A percentile compares a stretch with the other conserved stretches of the same genome.
These are phyloP conservation scores for Saccopteryx bilineata DNA, from an alignment of 2,113 vertebrate genomes.

Conservation along the genomic window DNA sequence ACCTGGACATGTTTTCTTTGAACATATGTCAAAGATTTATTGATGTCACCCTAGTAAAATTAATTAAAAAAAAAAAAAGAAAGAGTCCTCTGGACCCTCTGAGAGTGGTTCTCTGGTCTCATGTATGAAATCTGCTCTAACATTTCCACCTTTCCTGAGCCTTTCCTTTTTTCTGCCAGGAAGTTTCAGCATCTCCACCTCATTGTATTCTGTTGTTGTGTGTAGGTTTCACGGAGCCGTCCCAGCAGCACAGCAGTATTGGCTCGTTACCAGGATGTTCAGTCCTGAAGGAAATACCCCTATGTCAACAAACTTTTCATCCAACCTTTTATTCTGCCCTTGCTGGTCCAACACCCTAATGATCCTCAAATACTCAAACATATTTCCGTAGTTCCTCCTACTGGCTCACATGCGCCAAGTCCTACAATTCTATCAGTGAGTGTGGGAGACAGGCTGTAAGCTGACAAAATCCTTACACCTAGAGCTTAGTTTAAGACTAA, in stretches of 20 bases:
- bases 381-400: neutral
- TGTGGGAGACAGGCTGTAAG: no score
- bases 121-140: neutral
- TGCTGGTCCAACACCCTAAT: neutral
- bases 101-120: neutral
- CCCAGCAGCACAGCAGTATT: neutral
- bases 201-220: neutral
- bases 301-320: neutral
- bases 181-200: neutral
- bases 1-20: no score
- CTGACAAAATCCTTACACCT: no score
- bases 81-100: neutral
- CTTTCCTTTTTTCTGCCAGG: neutral
- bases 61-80: no score
- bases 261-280: neutral
- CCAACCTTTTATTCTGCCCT: neutral
- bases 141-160: neutral
- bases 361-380: neutral
- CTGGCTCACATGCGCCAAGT: neutral
- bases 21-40: no score
- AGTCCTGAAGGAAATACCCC: neutral
- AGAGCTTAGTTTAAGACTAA: no score
- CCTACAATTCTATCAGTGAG: neutral
- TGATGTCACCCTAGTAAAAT: no score
- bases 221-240: neutral